Base-by-base conservation (phyloP, 2,888 invertebrate species). In the Crossocerus cetratus region DNA sequence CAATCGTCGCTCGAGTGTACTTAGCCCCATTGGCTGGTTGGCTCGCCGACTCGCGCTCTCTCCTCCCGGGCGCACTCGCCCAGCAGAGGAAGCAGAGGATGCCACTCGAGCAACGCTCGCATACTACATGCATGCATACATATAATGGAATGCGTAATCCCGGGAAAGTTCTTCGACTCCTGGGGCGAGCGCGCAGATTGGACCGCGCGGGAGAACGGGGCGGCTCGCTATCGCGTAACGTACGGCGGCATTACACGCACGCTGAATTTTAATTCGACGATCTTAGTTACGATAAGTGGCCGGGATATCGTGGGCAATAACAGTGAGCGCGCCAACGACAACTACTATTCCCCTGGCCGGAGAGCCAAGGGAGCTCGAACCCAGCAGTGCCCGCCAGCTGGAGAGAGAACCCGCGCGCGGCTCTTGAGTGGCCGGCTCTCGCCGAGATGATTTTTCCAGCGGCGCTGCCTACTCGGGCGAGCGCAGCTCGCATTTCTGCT, bases 191-290 rank as follows among this genome's bases (percentile, higher is more conserved):
- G 22, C 45, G 5, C 58, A 20, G 32, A 16, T 8, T 43, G 55
- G 14, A 16, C 2, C 5, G 61, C 32, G 45, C 45, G 16, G 69
- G 55, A 49, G n/a, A 67, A 71, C 65, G 56, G 14, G 14, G 13
- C 42, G 14, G 56, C 16, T n/a, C 69, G 61, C 54, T 60, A 21
- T 61, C 32, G 59, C 22, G 55, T 74, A 75, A 64, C 64, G 42
- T 68, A 65, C 67, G 67, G 65, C 67, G 58, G 55, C 65, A 56
- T 71, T 76, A 76, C 68, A 21, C 21, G 64, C 68, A 68, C 60
- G 63, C 45, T 73, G 69, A 62, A 80, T 80, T 72, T 62, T 67
- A 69, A 75, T 62, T 44, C 59, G 59, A 77, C 70, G 75, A 75
- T 75, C 60, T 66, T 43, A 65, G 62, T 72, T 60, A 42, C 54